Evolutionary conservation across 1,140 invertebrate species (phyloP), one percentile per base, ranked within the genome.

Genomic region (Lepidotrigona ventralis): DNA sequence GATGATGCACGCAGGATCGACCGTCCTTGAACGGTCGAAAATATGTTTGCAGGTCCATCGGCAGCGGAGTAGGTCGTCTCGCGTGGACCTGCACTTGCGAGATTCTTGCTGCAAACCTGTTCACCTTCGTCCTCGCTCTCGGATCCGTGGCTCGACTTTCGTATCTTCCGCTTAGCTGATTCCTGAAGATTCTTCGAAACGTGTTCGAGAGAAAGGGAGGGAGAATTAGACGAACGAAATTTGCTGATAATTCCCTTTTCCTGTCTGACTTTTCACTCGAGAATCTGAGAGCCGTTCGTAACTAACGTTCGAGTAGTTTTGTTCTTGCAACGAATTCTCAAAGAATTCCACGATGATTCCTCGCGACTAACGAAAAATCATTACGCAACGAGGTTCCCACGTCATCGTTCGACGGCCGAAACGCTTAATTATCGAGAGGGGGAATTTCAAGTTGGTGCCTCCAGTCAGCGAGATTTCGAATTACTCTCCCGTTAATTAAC

Each of bases 11-110:
- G 6, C 46, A 68, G 39, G 73, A 46, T 63, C 66, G 71, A 56
- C 56, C 53, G 73, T 77, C 81, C 81, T 84, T 86, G 68, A 86
- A 87, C 68, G 64, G 1, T 80, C 77, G 84, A 87, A 74, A 87
- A 80, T 81, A 79, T 39, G 58, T 60, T 51, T 63, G 64, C 58
- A 15, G 39, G 73, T 79, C 73, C 72, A 73, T 54, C 53, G 68
- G 29, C 53, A 79, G 39, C 53, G 71, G 23, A 87, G 71, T 81
- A 68, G 74, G 46, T 82, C 68, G 85, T 21, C 11, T 63, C 74
- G 58, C 69, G 70, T 53, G 54, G 63, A 79, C 68, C 69, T 73
- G 58, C 68, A 54, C 70, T 56, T 66, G 73, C 46, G 58, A 66
- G 53, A 81, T 75, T 69, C 78, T 77, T 60, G 26, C 53, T 66